Base-by-base conservation (phyloP, 2,797 vertebrate species). In the Ambastaia sidthimunki region DNA sequence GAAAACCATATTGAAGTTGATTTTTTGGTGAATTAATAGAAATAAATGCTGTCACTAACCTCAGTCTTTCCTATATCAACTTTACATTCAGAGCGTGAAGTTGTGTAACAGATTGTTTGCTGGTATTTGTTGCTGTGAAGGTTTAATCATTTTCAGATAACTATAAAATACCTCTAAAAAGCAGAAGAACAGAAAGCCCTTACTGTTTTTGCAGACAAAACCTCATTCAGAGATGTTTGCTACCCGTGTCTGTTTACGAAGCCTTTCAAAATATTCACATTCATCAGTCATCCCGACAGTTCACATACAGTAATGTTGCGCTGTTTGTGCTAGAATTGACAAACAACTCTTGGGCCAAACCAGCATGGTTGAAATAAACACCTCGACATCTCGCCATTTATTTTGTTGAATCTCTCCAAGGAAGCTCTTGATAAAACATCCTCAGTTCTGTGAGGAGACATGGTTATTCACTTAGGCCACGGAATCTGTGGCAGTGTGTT, bases 401-500 rank as follows among this genome's bases (percentile, higher is more conserved):
- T 83, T 80, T 65, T 9, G 13, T 68, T 48, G 70, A 74, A 60
- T 74, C 71, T 70, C 70, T 80, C 57, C 11, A 62, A 83, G 44
- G 63, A 72, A 31, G 19, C 37, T 48, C 54, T 54, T 12, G 9
- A 63, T 70, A 16, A 60, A 78, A 72, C 74, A 55, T 60, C 25
- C 60, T 31, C 68, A 52, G 60, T 81, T 81, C 72, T 72, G 79
- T 34, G 18, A 57, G 60, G 75, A 85, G 78, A 77, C 50, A 3
- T 16, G 37, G 21, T 31, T 70, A 54, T 85, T 82, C 79, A 67
- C 70, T 82, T 44, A 62, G 55, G 71, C 78, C 55, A 54, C 54
- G 0, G 37, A 23, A 57, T 71, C 57, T 71, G 54, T 60, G 18
- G 37, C 7, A 55, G 62, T 73, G 69, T 73, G 72, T 75, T 48